Base-by-base conservation (phyloP, 2,888 invertebrate species). In the Amphipyra berbera region DNA sequence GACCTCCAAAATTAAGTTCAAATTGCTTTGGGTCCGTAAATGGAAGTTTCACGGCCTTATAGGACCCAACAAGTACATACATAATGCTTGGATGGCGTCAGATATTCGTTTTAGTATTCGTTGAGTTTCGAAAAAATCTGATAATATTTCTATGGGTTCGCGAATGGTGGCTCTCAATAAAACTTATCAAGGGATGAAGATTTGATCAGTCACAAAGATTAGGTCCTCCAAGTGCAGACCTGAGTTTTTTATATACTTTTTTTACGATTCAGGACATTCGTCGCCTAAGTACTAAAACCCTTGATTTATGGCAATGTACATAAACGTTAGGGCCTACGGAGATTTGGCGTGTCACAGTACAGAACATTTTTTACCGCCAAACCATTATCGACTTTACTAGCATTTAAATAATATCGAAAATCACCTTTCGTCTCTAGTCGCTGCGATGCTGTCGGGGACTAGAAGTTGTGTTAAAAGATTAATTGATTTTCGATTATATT, bases 111-210 rank as follows among this genome's bases (percentile, higher is more conserved):
- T 82, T 70, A 71, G 76, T 73, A 76, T 79, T 79, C 59, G 82
- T 81, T 82, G 82, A 82, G 65, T 81, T 72, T 69, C 56, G 59
- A 79, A 79, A 82, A 81, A 81, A 79, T 68, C 82, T 69, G 76
- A 82, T 82, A 79, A 79, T 80, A 82, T 78, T 82, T 82, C 79
- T 78, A 81, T 81, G 76, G 68, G 54, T 72, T 63, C 50, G 70
- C 44, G 48, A 71, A 76, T 69, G 60, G 59, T 67, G 45, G 60
- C 37, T 55, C 52, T 52, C 56, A 60, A 60, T 73, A 70, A 79
- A 73, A 70, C 50, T 61, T 73, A 70, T 70, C 66, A 66, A 37
- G 38, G 38, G 10, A 44, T 65, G 35, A 57, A 49, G 45, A 66
- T 61, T 69, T 67, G 62, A 73, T 76, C 63, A 58, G 52, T 52